These are phyloP conservation scores for Candoia aspera DNA, from an alignment of 2,113 vertebrate species.

Conservation along the genomic window DNA sequence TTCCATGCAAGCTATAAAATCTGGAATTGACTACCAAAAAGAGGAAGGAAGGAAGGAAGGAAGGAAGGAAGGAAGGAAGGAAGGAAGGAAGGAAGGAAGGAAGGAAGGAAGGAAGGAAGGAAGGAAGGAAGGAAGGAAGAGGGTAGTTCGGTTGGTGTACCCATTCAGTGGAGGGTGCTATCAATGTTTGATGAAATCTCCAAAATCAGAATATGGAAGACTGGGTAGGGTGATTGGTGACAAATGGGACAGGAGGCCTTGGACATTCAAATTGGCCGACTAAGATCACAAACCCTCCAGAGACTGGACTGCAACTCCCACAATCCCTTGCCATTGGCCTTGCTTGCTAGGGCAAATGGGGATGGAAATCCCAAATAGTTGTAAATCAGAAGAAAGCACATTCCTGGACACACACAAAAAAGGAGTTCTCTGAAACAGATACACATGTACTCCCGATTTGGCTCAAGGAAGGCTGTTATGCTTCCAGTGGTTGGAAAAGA, in stretches of 20 bases:
- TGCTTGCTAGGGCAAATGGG: not conserved
- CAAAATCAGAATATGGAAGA: not conserved
- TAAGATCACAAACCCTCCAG: not conserved
- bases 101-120: no score
- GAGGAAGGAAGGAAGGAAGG: not conserved
- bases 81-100: no score
- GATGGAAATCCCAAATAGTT: not conserved
- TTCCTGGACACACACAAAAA: not conserved
- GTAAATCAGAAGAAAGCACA: not conserved
- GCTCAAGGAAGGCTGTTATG: not conserved
- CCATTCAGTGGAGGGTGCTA: not conserved
- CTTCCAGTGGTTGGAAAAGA: not conserved
- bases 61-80: no score
- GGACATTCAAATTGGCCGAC: not conserved
- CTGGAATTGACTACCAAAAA: not conserved
- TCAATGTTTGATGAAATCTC: not conserved
- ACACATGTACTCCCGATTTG: not conserved
- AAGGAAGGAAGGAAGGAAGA: not conserved
- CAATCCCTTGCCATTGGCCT: not conserved
- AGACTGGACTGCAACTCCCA: not conserved
- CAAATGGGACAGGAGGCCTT: not conserved
- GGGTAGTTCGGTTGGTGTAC: not conserved
- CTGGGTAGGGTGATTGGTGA: not conserved
- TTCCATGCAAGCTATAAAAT: conserved; percentile 7
- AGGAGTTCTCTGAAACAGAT: not conserved